Conservation (phyloP, 2,113 vertebrate species). For the Gallinago paraguaiae region DNA sequence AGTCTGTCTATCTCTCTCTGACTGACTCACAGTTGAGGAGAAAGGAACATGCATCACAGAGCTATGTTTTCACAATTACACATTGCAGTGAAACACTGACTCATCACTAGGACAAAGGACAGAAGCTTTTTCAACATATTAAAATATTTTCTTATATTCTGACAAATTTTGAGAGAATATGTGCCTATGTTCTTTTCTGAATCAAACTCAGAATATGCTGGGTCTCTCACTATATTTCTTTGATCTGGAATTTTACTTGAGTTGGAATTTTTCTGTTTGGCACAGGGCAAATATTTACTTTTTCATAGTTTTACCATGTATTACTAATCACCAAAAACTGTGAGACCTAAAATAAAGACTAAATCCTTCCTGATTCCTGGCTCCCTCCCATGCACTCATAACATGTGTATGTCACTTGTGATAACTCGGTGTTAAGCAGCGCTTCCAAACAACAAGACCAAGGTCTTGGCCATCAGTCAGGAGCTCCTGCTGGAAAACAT, state of each 20-base stretch:
- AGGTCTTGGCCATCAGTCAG: not conserved
- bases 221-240: not conserved
- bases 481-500: not conserved
- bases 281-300: not conserved
- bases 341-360: not conserved
- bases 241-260: not conserved
- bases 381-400: not conserved
- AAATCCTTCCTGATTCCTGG: not conserved
- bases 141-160: not conserved
- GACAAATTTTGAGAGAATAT: not conserved
- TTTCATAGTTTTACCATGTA: not conserved
- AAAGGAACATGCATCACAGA: not conserved
- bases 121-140: not conserved
- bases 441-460: not conserved
- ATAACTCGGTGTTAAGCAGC: accelerated
- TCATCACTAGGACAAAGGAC: not conserved
- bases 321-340: not conserved
- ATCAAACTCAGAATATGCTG: not conserved
- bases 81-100: not conserved
- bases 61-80: not conserved
- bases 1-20: not conserved
- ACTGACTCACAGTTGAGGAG: not conserved
- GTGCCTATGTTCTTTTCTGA: not conserved
- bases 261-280: not conserved
- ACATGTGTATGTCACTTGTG: accelerated